A percentile compares a stretch with the other conserved stretches of the same genome.
Conservation (phyloP, 2,888 invertebrate species). For the Drosophila antonietae region DNA sequence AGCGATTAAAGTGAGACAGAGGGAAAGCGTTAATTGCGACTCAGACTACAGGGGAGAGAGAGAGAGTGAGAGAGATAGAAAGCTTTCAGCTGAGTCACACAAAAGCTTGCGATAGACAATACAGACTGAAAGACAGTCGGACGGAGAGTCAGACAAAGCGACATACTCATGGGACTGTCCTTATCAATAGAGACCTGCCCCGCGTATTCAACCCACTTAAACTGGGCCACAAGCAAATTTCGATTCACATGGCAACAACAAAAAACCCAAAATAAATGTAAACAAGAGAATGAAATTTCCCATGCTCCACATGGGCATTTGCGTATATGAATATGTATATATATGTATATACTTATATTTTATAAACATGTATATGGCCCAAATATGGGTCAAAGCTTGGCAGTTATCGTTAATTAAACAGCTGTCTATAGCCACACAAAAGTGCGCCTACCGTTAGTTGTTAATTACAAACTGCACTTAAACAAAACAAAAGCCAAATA, state of each 20-base stretch:
- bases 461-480: constrained; percentile 8
- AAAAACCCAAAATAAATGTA: constrained; percentile 49
- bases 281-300: constrained; percentile 48
- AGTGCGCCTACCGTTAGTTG: constrained; percentile 11
- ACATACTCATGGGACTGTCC: constrained; percentile 22
- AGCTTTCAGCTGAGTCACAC: constrained; percentile 31
- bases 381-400: constrained; percentile 51
- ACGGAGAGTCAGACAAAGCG: neutral
- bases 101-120: constrained; percentile 16
- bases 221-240: constrained; percentile 49
- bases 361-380: constrained; percentile 3
- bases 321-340: constrained; percentile 15
- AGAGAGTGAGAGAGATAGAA: constrained; percentile 23
- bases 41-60: constrained; percentile 7
- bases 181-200: constrained; percentile 34
- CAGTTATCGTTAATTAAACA: constrained; percentile 23
- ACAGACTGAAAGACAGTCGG: neutral
- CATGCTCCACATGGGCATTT: constrained; percentile 26
- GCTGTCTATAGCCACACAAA: constrained; percentile 2
- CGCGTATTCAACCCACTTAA: constrained; percentile 3
- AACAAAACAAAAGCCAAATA: neutral
- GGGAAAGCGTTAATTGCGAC: constrained; percentile 46
- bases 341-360: neutral
- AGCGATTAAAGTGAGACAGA: constrained; percentile 12
- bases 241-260: constrained; percentile 18